Evolutionary conservation across 35 echinoderm and acorn worm genomes (phyloP).

Genomic region (Hemicentrotus pulcherrimus): DNA sequence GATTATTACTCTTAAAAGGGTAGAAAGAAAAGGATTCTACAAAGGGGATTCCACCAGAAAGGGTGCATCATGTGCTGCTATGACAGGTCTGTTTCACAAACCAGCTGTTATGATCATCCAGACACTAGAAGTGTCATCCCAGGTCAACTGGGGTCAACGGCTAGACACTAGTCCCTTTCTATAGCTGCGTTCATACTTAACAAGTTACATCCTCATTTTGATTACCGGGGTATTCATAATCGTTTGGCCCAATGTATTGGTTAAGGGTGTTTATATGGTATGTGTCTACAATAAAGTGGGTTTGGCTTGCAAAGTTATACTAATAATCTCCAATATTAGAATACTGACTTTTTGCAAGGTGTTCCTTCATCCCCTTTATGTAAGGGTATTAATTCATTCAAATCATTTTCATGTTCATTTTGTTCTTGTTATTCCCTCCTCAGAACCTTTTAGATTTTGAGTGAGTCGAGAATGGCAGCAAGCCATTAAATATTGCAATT

Average conservation of each 20-base stretch:
- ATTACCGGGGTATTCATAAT: not conserved
- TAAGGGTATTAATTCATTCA: not conserved
- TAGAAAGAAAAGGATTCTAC: too few relatives aligned
- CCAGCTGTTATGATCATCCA: conserved; percentile 1
- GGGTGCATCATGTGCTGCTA: not conserved
- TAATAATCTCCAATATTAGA: not conserved
- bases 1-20: too few relatives aligned
- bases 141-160: not conserved
- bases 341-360: not conserved
- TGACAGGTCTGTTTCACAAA: conserved; percentile 10
- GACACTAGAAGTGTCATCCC: not conserved
- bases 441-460: not conserved
- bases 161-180: not conserved
- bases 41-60: not conserved
- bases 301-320: not conserved
- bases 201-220: not conserved
- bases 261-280: not conserved
- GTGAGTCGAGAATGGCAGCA: not conserved
- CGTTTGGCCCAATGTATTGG: not conserved
- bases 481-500: too few relatives aligned
- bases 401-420: not conserved
- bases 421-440: not conserved
- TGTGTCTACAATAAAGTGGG: not conserved
- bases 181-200: not conserved
- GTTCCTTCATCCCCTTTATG: not conserved